phyloP scores from a whole-genome alignment of 2,888 invertebrate species.

The Schizotus pectinicornis region DNA sequence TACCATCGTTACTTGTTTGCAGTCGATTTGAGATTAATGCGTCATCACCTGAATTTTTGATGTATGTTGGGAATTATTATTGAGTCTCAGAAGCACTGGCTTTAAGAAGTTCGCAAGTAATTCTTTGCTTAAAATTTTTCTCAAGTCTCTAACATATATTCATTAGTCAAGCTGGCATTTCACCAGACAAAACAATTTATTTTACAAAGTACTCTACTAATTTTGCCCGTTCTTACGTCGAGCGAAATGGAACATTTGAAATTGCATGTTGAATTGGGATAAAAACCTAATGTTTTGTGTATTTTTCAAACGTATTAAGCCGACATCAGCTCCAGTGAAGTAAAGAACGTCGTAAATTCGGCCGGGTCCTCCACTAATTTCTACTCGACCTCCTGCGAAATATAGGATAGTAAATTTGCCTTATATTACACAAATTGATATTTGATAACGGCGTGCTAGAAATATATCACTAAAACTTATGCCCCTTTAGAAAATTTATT shows the following conservation, averaged over 20 bases:
- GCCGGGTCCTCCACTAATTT: slow-evolving; percentile 27
- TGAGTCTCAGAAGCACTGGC: neutral
- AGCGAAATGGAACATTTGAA: slow-evolving; percentile 34
- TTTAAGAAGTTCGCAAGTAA: slow-evolving; percentile 19
- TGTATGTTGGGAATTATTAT: neutral
- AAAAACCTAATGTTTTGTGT: slow-evolving; percentile 38
- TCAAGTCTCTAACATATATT: slow-evolving; percentile 40
- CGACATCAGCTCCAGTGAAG: slow-evolving; percentile 19
- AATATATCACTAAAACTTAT: slow-evolving; percentile 27
- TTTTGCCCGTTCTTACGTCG: slow-evolving; percentile 34
- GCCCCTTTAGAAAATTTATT: slow-evolving; percentile 17
- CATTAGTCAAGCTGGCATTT: slow-evolving; percentile 45
- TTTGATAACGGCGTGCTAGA: slow-evolving; percentile 28
- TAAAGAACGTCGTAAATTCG: slow-evolving; percentile 25
- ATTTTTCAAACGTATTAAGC: slow-evolving; percentile 35
- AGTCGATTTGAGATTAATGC: slow-evolving; percentile 11
- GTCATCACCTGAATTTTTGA: slow-evolving; percentile 2
- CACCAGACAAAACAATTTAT: slow-evolving; percentile 44
- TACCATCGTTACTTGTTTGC: slow-evolving; percentile 8
- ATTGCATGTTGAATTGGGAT: slow-evolving; percentile 36
- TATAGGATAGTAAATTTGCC: slow-evolving; percentile 28
- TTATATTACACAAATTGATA: slow-evolving; percentile 30
- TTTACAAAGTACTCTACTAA: slow-evolving; percentile 42
- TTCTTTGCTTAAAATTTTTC: slow-evolving; percentile 37
- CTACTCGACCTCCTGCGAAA: slow-evolving; percentile 26